These are phyloP conservation scores for Drosophila mulleri DNA, from an alignment of 2,888 invertebrate species.

Conservation along the genomic window DNA sequence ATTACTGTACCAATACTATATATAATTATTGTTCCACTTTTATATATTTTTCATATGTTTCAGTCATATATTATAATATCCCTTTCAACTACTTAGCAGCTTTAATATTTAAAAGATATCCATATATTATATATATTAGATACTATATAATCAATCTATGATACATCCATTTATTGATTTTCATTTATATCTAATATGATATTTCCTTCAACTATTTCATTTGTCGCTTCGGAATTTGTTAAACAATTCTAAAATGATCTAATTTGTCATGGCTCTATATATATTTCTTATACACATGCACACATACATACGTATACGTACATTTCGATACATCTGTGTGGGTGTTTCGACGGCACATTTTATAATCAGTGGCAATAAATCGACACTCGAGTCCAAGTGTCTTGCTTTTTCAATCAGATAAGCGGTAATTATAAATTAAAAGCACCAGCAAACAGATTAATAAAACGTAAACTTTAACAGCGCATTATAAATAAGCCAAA, in stretches of 20 bases:
- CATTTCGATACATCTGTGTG: conserved; percentile 1
- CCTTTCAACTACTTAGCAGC: background rate
- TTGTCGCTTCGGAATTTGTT: background rate
- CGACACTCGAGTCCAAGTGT: conserved; percentile 75
- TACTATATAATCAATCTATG: background rate
- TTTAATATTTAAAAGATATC: no score
- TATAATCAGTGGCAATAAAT: conserved; percentile 72
- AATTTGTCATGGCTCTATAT: conserved; percentile 1
- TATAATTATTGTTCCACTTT: background rate
- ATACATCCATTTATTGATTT: background rate
- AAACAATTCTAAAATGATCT: conserved; percentile 3
- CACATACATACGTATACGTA: background rate
- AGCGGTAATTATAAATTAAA: conserved; percentile 79
- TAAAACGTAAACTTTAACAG: conserved; percentile 76
- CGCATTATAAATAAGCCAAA: conserved; percentile 75
- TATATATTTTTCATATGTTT: background rate
- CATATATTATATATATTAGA: no score
- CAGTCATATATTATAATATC: background rate
- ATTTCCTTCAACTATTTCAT: background rate
- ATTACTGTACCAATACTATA: background rate
- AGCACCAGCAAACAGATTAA: conserved; percentile 75
- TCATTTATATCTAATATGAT: background rate
- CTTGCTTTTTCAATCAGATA: conserved; percentile 75
- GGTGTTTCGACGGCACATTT: conserved; percentile 29
- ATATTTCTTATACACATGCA: background rate